Percentiles rank a stretch among this genome's conserved stretches.
Evolutionary conservation across 2,888 invertebrate genomes (phyloP).

Genomic region (Agrilus mali): DNA sequence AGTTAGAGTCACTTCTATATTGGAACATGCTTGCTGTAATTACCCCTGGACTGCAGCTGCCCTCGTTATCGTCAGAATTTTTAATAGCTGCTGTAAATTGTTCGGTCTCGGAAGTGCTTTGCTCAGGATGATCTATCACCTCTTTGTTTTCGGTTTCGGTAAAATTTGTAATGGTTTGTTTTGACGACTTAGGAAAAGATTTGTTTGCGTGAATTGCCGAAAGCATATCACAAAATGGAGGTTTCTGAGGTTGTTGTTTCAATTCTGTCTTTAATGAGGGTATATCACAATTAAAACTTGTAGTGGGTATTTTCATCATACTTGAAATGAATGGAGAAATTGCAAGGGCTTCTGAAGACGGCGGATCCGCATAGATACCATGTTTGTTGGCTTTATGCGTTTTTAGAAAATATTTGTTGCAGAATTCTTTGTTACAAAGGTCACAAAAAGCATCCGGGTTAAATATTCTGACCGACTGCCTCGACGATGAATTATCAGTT

Average conservation of each 20-base stretch:
- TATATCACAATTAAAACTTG: slow-evolving; percentile 9
- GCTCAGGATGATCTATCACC: slow-evolving; percentile 14
- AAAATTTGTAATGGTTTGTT: slow-evolving; percentile 15
- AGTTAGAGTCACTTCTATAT: slow-evolving; percentile 25
- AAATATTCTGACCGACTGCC: slow-evolving; percentile 68
- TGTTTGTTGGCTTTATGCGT: slow-evolving; percentile 97
- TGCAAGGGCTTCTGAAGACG: slow-evolving; percentile 14
- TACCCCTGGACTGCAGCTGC: slow-evolving; percentile 28
- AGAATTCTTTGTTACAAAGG: slow-evolving; percentile 96
- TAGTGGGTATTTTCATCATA: slow-evolving; percentile 27
- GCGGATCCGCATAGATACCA: slow-evolving; percentile 59
- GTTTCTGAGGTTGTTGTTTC: slow-evolving; percentile 13
- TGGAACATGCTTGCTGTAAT: slow-evolving; percentile 29
- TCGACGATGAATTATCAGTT: slow-evolving; percentile 27
- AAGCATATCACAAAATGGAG: slow-evolving; percentile 54
- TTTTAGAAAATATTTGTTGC: slow-evolving; percentile 96
- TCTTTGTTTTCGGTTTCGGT: slow-evolving; percentile 23
- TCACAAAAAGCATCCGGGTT: slow-evolving; percentile 97
- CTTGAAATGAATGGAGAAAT: slow-evolving; percentile 24
- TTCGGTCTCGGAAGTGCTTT: slow-evolving; percentile 18
- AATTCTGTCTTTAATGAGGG: slow-evolving; percentile 16
- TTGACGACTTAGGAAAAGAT: slow-evolving; percentile 46
- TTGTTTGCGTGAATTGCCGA: slow-evolving; percentile 44
- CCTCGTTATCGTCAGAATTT: slow-evolving; percentile 14
- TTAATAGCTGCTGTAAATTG: not conserved